phyloP scores from a whole-genome alignment of 2,797 vertebrate species.

The Enteromius treurensis region DNA sequence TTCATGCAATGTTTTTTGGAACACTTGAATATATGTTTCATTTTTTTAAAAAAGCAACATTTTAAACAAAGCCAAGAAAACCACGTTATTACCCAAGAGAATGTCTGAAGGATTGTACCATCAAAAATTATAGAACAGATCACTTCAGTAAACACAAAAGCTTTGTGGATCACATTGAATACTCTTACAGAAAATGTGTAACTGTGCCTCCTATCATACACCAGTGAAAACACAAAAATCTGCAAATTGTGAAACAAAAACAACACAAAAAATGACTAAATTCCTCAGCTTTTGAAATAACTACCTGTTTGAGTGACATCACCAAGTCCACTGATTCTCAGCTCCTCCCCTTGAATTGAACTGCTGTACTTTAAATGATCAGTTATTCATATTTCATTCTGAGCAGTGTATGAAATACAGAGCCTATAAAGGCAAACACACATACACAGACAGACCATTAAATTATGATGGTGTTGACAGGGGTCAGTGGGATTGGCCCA shows the following conservation, averaged over 20 bases:
- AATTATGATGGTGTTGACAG: slow-evolving; percentile 5
- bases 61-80: background rate
- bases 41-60: background rate
- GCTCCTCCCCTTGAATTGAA: background rate
- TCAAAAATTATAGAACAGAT: background rate
- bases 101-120: background rate
- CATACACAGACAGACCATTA: slow-evolving; percentile 47
- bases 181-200: background rate
- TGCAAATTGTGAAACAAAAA: background rate
- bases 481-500: background rate
- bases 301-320: background rate
- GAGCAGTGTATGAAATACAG: slow-evolving; percentile 10
- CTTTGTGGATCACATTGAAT: background rate
- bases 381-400: slow-evolving; percentile 41
- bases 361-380: background rate
- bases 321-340: background rate
- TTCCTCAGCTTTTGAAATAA: background rate
- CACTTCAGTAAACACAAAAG: background rate
- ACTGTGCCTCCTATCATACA: background rate
- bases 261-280: too few relatives aligned
- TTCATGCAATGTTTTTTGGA: too few relatives aligned
- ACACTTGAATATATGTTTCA: background rate
- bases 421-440: slow-evolving; percentile 7
- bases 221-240: background rate
- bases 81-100: background rate